Base-by-base conservation (phyloP, 2,888 invertebrate genomes). In the Eledona agricola region DNA sequence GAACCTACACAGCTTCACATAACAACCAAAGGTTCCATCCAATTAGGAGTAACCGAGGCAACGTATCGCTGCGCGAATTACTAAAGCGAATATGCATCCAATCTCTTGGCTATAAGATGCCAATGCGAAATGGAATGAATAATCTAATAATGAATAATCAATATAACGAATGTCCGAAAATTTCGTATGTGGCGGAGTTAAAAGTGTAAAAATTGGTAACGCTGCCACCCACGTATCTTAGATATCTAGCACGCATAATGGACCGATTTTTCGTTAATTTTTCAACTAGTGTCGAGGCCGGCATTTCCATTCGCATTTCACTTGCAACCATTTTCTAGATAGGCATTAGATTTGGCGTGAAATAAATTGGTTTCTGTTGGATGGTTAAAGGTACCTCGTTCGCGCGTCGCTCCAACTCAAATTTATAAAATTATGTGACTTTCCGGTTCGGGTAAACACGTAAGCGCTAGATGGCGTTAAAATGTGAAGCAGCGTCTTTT, bases 41-140 rank as follows among this genome's bases (percentile, higher is more conserved):
- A 71, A 72, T 72, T 72, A 72, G 66, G 64, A 69, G 71, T 70
- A 67, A 67, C 71, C 71, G 58, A 55, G 70, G 71, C 68, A 70
- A 72, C 72, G 49, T 52, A 57, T 45, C 43, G 26, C 51, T 34
- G 43, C 32, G 46, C 43, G 45, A 51, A 51, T 51, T 55, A 51
- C 42, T 23, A 38, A 51, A 51, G 51, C 51, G 55, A 56, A 51
- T 47, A 56, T 37, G 42, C 38, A 55, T 45, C 37, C 49, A 32
- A 47, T 32, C 40, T 37, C 22, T 32, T 22, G 32, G 32, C 12
- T 40, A 28, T 23, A 51, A 42, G 51, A 40, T 29, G 25, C 34
- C n/a, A n/a, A n/a, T n/a, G n/a, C n/a, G n/a, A n/a, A n/a, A n/a
- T n/a, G 35, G 12, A 19, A 15, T 13, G 26, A 42, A 28, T 22